phyloP scores from a whole-genome alignment of 2,113 vertebrate species.

The Uria aalge region DNA sequence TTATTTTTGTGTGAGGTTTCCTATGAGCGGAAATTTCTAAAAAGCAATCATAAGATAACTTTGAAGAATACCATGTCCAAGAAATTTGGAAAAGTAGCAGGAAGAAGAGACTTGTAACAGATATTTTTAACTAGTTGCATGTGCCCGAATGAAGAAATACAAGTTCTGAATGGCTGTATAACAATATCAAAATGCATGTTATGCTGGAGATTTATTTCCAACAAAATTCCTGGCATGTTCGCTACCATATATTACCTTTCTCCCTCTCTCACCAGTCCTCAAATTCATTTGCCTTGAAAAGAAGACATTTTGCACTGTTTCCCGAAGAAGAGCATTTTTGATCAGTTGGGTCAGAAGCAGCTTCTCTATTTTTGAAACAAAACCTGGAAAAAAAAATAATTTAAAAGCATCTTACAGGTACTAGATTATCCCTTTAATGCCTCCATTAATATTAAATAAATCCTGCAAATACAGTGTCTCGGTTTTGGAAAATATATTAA shows the following conservation, averaged over 20 bases:
- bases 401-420: neutral
- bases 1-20: neutral
- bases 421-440: slow-evolving; percentile 27
- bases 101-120: neutral
- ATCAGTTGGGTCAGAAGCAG: slow-evolving; percentile 9
- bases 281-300: neutral
- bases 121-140: neutral
- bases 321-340: neutral
- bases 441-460: slow-evolving; percentile 48
- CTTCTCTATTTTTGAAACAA: slow-evolving; percentile 17
- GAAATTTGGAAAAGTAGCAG: neutral
- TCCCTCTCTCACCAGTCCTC: neutral
- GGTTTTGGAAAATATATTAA: slow-evolving; percentile 47
- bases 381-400: neutral
- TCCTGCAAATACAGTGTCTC: slow-evolving; percentile 1
- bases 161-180: neutral
- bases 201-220: neutral
- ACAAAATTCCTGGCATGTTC: neutral
- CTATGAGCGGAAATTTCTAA: neutral
- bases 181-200: neutral
- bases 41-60: neutral
- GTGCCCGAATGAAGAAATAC: neutral
- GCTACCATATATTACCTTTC: neutral
- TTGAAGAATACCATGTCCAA: neutral
- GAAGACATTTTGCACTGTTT: neutral